Percentiles rank a stretch among this genome's conserved stretches.
phyloP scores from a whole-genome alignment of 2,797 vertebrate genomes.

The Helicolenus hilgendorfi region DNA sequence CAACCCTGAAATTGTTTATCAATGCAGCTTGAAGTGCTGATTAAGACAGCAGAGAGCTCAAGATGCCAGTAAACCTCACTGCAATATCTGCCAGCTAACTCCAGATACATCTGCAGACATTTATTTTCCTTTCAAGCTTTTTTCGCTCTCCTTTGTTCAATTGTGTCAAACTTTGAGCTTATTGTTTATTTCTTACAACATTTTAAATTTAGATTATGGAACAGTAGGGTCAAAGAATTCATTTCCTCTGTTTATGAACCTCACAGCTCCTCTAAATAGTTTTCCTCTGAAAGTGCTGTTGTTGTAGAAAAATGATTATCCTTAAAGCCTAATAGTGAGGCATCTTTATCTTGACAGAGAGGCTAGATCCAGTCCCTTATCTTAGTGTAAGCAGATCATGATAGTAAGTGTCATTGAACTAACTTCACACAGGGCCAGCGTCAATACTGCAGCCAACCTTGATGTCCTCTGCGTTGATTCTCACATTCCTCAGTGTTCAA shows the following conservation, averaged over 20 bases:
- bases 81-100: background rate
- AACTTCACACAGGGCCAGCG: conserved; percentile 56
- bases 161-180: background rate
- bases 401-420: conserved; percentile 51
- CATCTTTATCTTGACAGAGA: background rate
- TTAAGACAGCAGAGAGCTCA: background rate
- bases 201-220: background rate
- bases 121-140: background rate
- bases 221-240: background rate
- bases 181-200: background rate
- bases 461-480: conserved; percentile 34
- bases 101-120: background rate
- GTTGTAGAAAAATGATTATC: conserved; percentile 12
- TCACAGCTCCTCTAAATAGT: background rate
- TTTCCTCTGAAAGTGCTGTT: background rate
- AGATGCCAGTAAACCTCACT: background rate
- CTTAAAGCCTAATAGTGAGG: background rate
- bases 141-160: background rate
- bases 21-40: too few species aligned
- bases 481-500: conserved; percentile 67
- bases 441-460: conserved; percentile 54
- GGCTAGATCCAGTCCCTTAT: conserved; percentile 47
- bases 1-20: background rate
- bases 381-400: conserved; percentile 60
- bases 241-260: background rate